Evolutionary conservation across 2,797 vertebrate species (phyloP).

Genomic region (Sphaeramia orbicularis): DNA sequence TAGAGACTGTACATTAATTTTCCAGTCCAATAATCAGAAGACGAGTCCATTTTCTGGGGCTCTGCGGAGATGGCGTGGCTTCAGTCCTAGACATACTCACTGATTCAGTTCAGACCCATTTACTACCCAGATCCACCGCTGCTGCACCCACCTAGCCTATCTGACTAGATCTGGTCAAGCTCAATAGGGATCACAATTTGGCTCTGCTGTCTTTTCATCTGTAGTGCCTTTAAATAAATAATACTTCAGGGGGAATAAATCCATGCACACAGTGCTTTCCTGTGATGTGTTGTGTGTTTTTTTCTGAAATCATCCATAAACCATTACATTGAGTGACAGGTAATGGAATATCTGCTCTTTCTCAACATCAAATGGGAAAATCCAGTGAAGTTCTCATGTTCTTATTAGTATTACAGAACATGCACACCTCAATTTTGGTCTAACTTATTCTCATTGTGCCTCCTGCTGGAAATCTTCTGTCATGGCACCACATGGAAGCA

Average conservation of each 20-base stretch:
- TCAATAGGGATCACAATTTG: constrained; percentile 51
- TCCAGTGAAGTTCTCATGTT: constrained; percentile 5
- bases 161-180: constrained; percentile 42
- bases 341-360: constrained; percentile 32
- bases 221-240: constrained; percentile 22
- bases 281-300: constrained; percentile 1
- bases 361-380: constrained; percentile 31
- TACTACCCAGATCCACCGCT: constrained; percentile 30
- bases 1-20: constrained; percentile 61
- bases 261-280: constrained; percentile 6
- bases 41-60: constrained; percentile 54
- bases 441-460: constrained; percentile 62
- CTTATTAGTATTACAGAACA: constrained; percentile 11
- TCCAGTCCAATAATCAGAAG: constrained; percentile 67
- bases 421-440: constrained; percentile 10
- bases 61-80: constrained; percentile 18
- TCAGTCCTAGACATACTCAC: constrained; percentile 27
- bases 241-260: constrained; percentile 41
- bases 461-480: constrained; percentile 69
- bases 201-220: constrained; percentile 34
- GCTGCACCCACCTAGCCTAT: constrained; percentile 44
- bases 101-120: constrained; percentile 61
- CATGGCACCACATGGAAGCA: constrained; percentile 44
- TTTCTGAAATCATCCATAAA: constrained; percentile 29
- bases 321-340: constrained; percentile 5